These are phyloP conservation scores for Hypomecis punctinalis DNA, from an alignment of 2,888 invertebrate genomes.

Conservation along the genomic window DNA sequence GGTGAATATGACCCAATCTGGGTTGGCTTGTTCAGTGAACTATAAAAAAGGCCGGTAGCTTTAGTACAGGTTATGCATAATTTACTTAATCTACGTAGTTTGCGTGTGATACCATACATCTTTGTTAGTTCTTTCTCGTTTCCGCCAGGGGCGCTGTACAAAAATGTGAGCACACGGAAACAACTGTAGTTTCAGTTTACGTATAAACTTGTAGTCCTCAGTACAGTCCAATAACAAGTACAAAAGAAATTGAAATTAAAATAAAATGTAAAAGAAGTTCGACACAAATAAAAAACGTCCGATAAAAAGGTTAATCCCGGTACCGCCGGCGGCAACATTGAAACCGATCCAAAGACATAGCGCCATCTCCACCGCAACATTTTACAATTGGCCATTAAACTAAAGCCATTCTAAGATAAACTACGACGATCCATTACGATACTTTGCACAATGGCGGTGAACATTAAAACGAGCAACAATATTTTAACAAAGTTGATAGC, in stretches of 20 bases:
- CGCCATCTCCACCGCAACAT: constrained; percentile 40
- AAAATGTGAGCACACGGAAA: too few species aligned
- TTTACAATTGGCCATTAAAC: constrained; percentile 46
- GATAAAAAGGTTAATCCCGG: constrained; percentile 14
- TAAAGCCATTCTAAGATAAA: constrained; percentile 45
- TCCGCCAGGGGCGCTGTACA: too few species aligned
- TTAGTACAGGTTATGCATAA: too few species aligned
- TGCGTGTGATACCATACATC: too few species aligned
- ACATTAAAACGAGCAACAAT: constrained; percentile 49
- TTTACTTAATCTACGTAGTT: too few species aligned
- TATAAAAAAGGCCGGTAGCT: too few species aligned
- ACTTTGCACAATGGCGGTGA: constrained; percentile 43
- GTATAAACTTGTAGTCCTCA: too few species aligned
- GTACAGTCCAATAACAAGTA: too few species aligned
- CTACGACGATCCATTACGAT: constrained; percentile 48
- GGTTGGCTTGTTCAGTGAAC: too few species aligned
- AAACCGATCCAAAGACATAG: constrained; percentile 35
- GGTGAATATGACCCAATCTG: too few species aligned
- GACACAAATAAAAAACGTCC: not conserved
- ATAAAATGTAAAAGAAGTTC: constrained; percentile 2
- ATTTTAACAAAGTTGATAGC: constrained; percentile 55
- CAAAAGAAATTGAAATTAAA: not conserved
- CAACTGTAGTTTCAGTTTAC: too few species aligned
- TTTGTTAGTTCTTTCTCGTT: too few species aligned
- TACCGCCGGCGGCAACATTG: constrained; percentile 22